Percentiles rank a stretch among this genome's conserved stretches.
phyloP scores from a whole-genome alignment of 2,797 vertebrate genomes.

The Euphonia xanthogaster region DNA sequence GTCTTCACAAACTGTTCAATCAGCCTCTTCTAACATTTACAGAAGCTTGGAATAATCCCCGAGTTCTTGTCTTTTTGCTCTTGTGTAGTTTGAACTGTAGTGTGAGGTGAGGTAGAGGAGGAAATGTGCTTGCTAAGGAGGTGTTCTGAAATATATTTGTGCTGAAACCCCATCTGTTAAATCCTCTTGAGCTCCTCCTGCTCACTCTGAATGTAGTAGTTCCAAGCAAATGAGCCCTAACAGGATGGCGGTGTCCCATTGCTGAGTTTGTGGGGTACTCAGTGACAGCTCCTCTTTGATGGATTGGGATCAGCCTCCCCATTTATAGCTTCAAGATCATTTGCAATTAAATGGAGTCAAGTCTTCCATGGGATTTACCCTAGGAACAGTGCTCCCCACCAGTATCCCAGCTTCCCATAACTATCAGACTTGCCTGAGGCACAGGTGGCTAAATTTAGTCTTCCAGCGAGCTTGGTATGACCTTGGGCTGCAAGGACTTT shows the following conservation, averaged over 20 bases:
- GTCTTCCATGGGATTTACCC: neutral
- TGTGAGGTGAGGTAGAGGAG: neutral
- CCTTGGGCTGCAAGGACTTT: slow-evolving; percentile 16
- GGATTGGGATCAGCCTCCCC: accelerated
- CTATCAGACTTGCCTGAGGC: slow-evolving; percentile 12
- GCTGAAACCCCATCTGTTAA: slow-evolving; percentile 23
- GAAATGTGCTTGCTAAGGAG: neutral
- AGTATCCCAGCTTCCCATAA: neutral
- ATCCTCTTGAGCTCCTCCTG: neutral
- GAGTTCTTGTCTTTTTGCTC: neutral
- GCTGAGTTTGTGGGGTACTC: neutral
- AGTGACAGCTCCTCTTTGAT: neutral
- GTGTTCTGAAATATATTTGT: slow-evolving; percentile 13
- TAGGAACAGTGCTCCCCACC: neutral
- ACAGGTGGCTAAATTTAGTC: slow-evolving; percentile 47
- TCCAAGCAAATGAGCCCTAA: neutral
- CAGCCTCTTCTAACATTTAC: neutral
- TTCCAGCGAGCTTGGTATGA: neutral
- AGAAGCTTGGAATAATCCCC: neutral
- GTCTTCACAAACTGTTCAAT: neutral
- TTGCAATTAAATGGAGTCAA: neutral
- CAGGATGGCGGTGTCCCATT: accelerated
- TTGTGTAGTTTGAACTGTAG: neutral
- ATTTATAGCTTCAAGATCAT: neutral
- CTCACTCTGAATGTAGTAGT: neutral